Percentiles rank a stretch among this genome's conserved stretches.
phyloP scores from a whole-genome alignment of 2,797 vertebrate genomes.

The Apogon hyalosoma region DNA sequence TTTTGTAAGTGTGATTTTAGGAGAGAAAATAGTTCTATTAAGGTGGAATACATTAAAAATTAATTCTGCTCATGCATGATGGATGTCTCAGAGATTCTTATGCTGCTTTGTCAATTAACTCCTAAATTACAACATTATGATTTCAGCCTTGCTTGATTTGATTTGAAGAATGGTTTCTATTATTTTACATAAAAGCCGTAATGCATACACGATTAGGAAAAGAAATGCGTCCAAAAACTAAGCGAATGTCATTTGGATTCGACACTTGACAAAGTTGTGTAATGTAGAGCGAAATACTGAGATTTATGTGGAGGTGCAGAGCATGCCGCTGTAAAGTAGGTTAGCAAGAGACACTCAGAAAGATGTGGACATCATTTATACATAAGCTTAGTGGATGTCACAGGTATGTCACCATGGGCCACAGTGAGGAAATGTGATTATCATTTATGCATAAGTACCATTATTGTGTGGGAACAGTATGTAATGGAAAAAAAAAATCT shows the following conservation, averaged over 20 bases:
- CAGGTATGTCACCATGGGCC: constrained; percentile 61
- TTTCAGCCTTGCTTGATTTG: constrained; percentile 26
- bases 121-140: constrained; percentile 35
- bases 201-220: constrained; percentile 4
- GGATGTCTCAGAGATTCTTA: constrained; percentile 33
- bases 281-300: constrained; percentile 38
- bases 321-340: constrained; percentile 30
- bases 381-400: constrained; percentile 65
- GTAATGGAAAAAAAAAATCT: constrained; percentile 19
- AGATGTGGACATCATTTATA: constrained; percentile 74
- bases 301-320: constrained; percentile 44
- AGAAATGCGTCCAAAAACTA: constrained; percentile 1
- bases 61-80: constrained; percentile 40
- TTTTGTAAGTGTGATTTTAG: constrained; percentile 17
- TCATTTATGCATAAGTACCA: constrained; percentile 75
- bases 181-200: constrained; percentile 31
- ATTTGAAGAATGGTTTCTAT: constrained; percentile 42
- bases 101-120: constrained; percentile 47
- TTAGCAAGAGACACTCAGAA: constrained; percentile 58
- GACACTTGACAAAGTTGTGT: constrained; percentile 19
- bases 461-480: constrained; percentile 58
- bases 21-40: constrained; percentile 3
- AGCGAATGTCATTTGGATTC: constrained; percentile 8
- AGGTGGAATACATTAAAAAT: constrained; percentile 49
- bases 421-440: constrained; percentile 71